phyloP scores from a whole-genome alignment of 2,888 invertebrate genomes.

The Kryphioiulus occultus region DNA sequence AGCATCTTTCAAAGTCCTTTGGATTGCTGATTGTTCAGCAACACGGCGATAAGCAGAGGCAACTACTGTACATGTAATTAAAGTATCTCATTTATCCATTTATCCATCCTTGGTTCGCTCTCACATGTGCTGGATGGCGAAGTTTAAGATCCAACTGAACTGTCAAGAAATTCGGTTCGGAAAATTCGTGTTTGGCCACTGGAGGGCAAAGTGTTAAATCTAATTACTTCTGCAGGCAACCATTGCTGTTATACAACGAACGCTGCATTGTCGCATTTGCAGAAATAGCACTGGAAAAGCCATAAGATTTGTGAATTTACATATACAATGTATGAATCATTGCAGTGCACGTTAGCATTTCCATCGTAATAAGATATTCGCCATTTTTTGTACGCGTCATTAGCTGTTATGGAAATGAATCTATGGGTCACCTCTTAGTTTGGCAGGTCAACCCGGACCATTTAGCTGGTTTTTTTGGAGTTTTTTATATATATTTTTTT shows the following conservation, averaged over 20 bases:
- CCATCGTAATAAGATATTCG: not conserved
- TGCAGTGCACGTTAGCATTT: not conserved
- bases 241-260: not conserved
- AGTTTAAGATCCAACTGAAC: not conserved
- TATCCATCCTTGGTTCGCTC: not conserved
- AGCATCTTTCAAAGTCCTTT: no score
- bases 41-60: no score
- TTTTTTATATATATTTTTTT: slow-evolving; percentile 17
- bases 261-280: not conserved
- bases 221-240: not conserved
- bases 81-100: not conserved
- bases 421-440: not conserved
- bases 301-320: not conserved
- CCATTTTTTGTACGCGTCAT: not conserved
- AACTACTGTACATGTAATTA: no score
- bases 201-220: not conserved
- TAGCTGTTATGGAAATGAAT: slow-evolving; percentile 43
- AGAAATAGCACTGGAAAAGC: not conserved
- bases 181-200: no score
- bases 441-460: slow-evolving; percentile 28
- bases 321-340: not conserved
- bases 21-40: no score
- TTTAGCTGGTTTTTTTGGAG: slow-evolving; percentile 38
- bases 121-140: not conserved
- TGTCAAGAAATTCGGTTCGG: not conserved